These are phyloP conservation scores for Leptura quadrifasciata DNA, from an alignment of 2,888 invertebrate species.

Conservation along the genomic window DNA sequence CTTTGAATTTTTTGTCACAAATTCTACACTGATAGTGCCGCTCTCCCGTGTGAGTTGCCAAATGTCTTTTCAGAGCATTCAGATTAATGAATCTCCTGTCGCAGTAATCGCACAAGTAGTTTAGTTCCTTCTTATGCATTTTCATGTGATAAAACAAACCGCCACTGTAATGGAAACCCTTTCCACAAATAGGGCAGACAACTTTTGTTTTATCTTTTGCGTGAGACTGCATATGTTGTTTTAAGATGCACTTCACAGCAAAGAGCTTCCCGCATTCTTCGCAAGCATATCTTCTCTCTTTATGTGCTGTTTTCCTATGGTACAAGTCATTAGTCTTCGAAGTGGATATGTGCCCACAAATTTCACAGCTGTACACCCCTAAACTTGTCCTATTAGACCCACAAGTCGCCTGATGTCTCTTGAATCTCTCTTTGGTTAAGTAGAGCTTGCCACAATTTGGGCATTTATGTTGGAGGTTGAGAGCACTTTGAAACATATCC, in stretches of 20 bases:
- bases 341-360: background rate
- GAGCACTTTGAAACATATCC: background rate
- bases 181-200: background rate
- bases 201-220: constrained; percentile 1
- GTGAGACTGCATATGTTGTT: background rate
- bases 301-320: background rate
- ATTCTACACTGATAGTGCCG: background rate
- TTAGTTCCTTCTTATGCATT: background rate
- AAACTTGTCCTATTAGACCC: background rate
- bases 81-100: background rate
- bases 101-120: background rate
- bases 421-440: background rate
- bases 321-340: background rate
- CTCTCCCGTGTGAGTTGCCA: background rate
- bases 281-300: background rate
- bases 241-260: background rate
- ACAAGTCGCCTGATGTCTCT: background rate
- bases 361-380: background rate
- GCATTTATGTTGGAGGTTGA: background rate
- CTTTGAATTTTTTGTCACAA: background rate
- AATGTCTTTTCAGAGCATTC: background rate
- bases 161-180: background rate
- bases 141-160: background rate
- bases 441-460: background rate
- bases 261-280: background rate